Percentiles rank a stretch among this genome's conserved stretches.
phyloP scores from a whole-genome alignment of 2,113 vertebrate genomes.

The pig (Sus scrofa) region DNA sequence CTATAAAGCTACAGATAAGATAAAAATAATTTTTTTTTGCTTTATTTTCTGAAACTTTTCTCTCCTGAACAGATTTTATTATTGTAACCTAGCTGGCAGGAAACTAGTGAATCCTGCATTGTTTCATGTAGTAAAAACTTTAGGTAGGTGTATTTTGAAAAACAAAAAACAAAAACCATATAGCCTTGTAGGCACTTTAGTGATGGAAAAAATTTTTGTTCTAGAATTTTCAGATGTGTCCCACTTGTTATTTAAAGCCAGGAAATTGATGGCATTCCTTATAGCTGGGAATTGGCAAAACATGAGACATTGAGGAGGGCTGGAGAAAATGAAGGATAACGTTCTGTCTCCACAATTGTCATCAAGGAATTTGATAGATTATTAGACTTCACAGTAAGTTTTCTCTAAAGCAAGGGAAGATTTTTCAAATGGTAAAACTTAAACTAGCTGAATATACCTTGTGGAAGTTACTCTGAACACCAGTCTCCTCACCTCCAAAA shows the following conservation, averaged over 20 bases:
- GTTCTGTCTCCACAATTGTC: background rate
- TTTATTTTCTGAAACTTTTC: slow-evolving; percentile 16
- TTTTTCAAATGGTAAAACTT: slow-evolving; percentile 38
- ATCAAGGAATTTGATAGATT: slow-evolving; percentile 51
- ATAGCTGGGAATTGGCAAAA: slow-evolving; percentile 43
- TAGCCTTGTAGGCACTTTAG: background rate
- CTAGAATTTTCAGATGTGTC: slow-evolving; percentile 30
- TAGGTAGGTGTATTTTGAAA: background rate
- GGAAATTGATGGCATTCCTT: background rate
- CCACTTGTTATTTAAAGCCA: background rate
- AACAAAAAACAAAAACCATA: background rate
- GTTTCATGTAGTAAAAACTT: background rate
- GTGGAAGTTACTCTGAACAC: background rate
- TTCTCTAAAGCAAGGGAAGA: slow-evolving; percentile 13
- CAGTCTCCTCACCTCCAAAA: background rate
- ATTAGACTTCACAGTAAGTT: slow-evolving; percentile 3
- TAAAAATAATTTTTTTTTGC: too few relatives aligned
- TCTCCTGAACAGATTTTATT: slow-evolving; percentile 32
- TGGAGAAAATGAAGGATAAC: slow-evolving; percentile 40
- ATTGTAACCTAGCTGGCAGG: slow-evolving; percentile 15
- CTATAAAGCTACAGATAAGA: background rate
- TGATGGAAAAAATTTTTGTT: background rate
- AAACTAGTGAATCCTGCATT: background rate
- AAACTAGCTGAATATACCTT: background rate
- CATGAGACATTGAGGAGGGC: background rate